Conservation (phyloP, 2,888 invertebrate genomes). For the Cacoxenus indagator region DNA sequence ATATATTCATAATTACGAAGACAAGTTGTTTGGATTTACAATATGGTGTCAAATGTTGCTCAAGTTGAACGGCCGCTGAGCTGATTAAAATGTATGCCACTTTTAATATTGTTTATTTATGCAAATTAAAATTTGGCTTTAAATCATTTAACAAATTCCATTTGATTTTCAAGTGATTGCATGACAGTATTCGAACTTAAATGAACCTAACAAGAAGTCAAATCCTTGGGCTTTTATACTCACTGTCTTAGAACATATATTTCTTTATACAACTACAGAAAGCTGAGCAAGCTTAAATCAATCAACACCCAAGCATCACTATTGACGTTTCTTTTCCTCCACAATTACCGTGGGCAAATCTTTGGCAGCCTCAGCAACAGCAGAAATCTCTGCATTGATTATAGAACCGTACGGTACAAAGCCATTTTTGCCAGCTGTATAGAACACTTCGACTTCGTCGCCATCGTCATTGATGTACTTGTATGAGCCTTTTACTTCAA, state of each 20-base stretch:
- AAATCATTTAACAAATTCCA: not conserved
- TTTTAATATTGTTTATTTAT: too few species aligned
- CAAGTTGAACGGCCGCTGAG: conserved; percentile 1
- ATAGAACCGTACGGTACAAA: conserved; percentile 65
- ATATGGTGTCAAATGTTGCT: not conserved
- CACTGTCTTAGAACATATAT: not conserved
- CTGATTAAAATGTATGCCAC: too few species aligned
- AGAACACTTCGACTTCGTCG: conserved; percentile 64
- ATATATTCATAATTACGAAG: not conserved
- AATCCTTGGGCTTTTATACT: not conserved
- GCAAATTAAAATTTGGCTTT: not conserved
- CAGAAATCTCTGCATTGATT: conserved; percentile 63
- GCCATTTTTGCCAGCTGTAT: conserved; percentile 68
- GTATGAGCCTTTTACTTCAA: conserved; percentile 66
- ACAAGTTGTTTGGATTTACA: not conserved
- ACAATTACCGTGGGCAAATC: conserved; percentile 52
- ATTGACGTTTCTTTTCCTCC: conserved; percentile 21
- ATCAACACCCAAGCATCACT: conserved; percentile 18
- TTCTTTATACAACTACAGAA: not conserved
- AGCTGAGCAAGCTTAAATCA: not conserved
- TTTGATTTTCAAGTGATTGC: too few species aligned
- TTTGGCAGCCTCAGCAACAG: conserved; percentile 63
- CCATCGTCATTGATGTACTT: conserved; percentile 63
- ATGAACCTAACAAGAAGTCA: too few species aligned
- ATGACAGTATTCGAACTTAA: too few species aligned